Evolutionary conservation across 2,888 invertebrate species (phyloP).

Genomic region (Gortyna flavago): DNA sequence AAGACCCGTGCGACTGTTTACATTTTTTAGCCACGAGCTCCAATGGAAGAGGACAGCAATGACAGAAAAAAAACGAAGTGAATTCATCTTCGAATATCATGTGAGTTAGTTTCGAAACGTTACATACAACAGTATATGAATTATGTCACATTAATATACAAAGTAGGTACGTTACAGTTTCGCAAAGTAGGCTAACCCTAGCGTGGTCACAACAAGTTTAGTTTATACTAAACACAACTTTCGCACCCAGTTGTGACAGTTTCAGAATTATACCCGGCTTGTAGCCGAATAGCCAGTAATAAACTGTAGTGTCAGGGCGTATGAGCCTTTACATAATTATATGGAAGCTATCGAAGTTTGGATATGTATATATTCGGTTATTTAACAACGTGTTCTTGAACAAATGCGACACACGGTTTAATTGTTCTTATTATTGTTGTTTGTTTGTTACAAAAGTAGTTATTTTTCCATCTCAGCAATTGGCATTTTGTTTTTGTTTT

Average conservation of each 20-base stretch:
- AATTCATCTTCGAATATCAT: background rate
- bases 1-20: background rate
- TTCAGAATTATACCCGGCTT: constrained; percentile 26
- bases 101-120: background rate
- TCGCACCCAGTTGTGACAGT: constrained; percentile 41
- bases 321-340: background rate
- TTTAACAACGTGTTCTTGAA: too few relatives aligned
- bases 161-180: constrained; percentile 37
- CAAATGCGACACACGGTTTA: too few relatives aligned
- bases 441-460: too few relatives aligned
- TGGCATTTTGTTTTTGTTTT: too few relatives aligned
- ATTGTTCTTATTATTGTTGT: too few relatives aligned
- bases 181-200: constrained; percentile 36
- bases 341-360: constrained; percentile 1
- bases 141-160: constrained; percentile 44
- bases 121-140: constrained; percentile 20
- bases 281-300: background rate
- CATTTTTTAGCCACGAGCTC: background rate
- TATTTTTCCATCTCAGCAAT: too few relatives aligned
- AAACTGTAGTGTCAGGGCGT: background rate
- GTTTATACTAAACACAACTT: constrained; percentile 36
- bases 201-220: constrained; percentile 36
- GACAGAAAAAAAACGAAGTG: background rate
- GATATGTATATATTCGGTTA: background rate
- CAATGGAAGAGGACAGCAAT: background rate